Percentiles rank a stretch among this genome's conserved stretches.
Evolutionary conservation across 1,140 invertebrate species (phyloP).

Genomic region (Lethocerus indicus): DNA sequence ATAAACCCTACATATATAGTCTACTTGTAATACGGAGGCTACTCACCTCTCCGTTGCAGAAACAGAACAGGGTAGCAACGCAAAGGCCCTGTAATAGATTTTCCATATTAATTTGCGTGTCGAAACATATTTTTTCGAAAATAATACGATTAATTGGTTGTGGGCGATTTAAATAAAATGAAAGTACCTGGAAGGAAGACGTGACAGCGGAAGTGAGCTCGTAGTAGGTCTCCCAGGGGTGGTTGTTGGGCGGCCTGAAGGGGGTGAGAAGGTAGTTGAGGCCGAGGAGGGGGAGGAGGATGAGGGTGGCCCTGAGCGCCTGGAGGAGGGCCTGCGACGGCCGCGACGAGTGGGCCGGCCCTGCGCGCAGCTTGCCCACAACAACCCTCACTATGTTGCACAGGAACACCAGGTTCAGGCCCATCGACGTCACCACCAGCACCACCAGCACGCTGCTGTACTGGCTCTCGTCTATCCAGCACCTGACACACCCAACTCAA

Average conservation of each 20-base stretch:
- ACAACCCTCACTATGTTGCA: constrained; percentile 87
- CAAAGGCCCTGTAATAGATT: constrained; percentile 58
- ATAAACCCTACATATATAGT: too few species aligned
- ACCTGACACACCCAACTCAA: constrained; percentile 46
- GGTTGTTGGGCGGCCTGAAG: constrained; percentile 56
- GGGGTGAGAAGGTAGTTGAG: constrained; percentile 76
- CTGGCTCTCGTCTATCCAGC: constrained; percentile 60
- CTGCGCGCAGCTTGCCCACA: constrained; percentile 66
- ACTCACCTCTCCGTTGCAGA: constrained; percentile 84
- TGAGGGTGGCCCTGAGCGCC: constrained; percentile 72
- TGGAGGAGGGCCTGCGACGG: constrained; percentile 18
- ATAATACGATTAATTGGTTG: not conserved
- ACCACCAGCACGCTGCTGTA: constrained; percentile 56
- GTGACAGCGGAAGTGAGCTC: constrained; percentile 68
- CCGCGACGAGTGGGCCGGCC: constrained; percentile 35
- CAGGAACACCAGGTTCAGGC: constrained; percentile 76
- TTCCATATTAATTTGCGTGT: too few species aligned
- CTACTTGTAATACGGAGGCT: too few species aligned
- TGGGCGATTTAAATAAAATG: not conserved
- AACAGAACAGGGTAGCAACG: constrained; percentile 84
- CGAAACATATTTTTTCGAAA: too few species aligned
- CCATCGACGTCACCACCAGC: constrained; percentile 60
- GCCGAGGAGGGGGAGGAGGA: constrained; percentile 67
- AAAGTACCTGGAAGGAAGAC: constrained; percentile 66
- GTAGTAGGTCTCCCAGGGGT: constrained; percentile 58